Evolutionary conservation across 1,140 invertebrate genomes (phyloP).

Genomic region (Ylistrum balloti): DNA sequence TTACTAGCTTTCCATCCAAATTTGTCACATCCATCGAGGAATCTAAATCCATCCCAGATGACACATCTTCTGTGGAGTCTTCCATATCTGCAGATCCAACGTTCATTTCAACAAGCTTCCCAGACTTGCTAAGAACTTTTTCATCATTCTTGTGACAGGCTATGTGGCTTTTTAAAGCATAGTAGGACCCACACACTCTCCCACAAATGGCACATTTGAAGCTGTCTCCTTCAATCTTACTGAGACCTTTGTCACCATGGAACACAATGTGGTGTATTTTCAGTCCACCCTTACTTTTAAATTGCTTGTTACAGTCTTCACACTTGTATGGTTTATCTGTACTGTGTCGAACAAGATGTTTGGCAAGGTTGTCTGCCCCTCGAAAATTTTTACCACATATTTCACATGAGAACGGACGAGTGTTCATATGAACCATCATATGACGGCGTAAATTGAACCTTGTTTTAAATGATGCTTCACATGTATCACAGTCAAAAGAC

Average conservation of each 20-base stretch:
- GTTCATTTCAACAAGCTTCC: slow-evolving; percentile 9
- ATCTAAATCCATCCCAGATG: background rate
- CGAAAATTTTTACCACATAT: slow-evolving; percentile 48
- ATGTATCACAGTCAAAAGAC: slow-evolving; percentile 49
- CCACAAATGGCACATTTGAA: slow-evolving; percentile 27
- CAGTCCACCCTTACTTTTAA: slow-evolving; percentile 14
- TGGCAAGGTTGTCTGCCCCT: slow-evolving; percentile 40
- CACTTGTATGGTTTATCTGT: slow-evolving; percentile 52
- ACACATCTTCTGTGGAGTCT: background rate
- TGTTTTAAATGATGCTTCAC: slow-evolving; percentile 45
- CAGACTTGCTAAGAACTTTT: background rate
- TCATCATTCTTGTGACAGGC: slow-evolving; percentile 32
- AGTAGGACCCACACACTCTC: background rate
- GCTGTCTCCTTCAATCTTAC: slow-evolving; percentile 13
- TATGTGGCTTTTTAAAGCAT: slow-evolving; percentile 8
- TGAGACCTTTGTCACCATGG: background rate
- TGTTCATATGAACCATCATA: slow-evolving; percentile 30
- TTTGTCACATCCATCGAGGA: background rate
- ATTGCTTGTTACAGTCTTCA: slow-evolving; percentile 45
- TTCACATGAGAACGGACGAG: slow-evolving; percentile 51
- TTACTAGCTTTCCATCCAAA: background rate
- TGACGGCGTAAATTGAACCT: slow-evolving; percentile 49
- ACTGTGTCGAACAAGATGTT: slow-evolving; percentile 46
- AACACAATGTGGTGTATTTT: slow-evolving; percentile 37
- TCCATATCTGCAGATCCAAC: background rate